Conservation (phyloP, 2,113 vertebrate genomes). For the Narcine bancroftii region DNA sequence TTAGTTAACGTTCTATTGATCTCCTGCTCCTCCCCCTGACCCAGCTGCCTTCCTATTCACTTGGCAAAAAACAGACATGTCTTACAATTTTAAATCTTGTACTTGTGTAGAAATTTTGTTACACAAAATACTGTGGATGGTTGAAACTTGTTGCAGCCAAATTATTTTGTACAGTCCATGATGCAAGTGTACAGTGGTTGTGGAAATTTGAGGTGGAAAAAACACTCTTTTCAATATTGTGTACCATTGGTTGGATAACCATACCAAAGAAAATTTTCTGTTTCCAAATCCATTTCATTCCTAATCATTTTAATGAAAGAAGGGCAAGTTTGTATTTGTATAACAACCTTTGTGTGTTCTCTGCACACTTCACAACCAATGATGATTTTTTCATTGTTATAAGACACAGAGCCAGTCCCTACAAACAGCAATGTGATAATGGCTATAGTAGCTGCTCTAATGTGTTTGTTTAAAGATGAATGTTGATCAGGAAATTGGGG, state of each 20-base stretch:
- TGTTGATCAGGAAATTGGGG: no score
- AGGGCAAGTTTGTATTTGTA: no score
- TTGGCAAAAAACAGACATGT: neutral
- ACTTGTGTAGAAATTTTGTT: neutral
- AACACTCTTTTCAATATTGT: neutral
- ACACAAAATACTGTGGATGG: neutral
- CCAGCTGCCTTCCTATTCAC: conserved; percentile 18
- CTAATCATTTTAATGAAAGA: neutral
- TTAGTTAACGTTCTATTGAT: neutral
- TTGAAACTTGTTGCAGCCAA: neutral
- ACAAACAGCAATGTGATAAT: no score
- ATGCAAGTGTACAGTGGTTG: neutral
- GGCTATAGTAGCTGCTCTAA: no score
- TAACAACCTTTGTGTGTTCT: no score
- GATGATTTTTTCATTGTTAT: no score
- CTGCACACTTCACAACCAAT: no score
- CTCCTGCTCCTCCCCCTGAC: neutral
- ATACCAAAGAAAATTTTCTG: neutral
- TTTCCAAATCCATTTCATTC: neutral
- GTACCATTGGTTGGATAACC: neutral
- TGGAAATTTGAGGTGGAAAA: no score
- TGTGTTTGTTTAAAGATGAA: no score
- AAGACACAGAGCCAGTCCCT: no score
- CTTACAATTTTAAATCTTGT: neutral
- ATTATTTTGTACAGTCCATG: neutral